These are phyloP conservation scores for Scaptomyza caliginosa DNA, from an alignment of 2,888 invertebrate species.

Conservation along the genomic window DNA sequence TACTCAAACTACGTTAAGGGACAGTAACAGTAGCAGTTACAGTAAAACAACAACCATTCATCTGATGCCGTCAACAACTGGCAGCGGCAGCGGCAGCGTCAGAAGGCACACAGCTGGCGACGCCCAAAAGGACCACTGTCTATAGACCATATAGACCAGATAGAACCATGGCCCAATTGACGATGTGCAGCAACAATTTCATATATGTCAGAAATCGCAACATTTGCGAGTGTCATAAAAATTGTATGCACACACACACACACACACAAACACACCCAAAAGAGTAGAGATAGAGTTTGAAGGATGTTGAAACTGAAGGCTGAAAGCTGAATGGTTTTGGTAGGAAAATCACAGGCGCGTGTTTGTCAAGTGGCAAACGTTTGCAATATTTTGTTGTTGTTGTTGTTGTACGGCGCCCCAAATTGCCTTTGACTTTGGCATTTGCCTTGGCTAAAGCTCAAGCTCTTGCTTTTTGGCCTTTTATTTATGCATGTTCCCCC, in stretches of 20 bases:
- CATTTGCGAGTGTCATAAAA: conserved; percentile 81
- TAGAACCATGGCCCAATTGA: conserved; percentile 36
- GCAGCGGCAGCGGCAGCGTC: conserved; percentile 10
- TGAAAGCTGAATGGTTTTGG: conserved; percentile 14
- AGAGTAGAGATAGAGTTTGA: conserved; percentile 1
- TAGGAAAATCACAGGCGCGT: conserved; percentile 70
- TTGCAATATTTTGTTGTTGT: conserved; percentile 62
- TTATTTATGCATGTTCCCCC: conserved; percentile 69
- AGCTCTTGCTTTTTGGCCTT: conserved; percentile 34
- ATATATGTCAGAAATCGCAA: conserved; percentile 68
- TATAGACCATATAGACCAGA: conserved; percentile 4
- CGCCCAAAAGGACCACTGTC: conserved; percentile 32
- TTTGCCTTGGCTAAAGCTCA: conserved; percentile 27
- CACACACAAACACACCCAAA: background rate
- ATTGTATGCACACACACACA: conserved; percentile 64
- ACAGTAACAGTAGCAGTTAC: too few species aligned
- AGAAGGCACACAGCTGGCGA: conserved; percentile 58
- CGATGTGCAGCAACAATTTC: conserved; percentile 63
- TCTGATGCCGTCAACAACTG: conserved; percentile 58
- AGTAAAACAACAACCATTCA: conserved; percentile 46
- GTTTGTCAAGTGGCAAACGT: conserved; percentile 79
- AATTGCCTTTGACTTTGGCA: conserved; percentile 72
- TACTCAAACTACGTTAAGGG: conserved; percentile 7
- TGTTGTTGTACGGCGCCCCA: conserved; percentile 25
- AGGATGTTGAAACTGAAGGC: conserved; percentile 6